These are phyloP conservation scores for Poicephalus meyeri DNA, from an alignment of 2,113 vertebrate species.

Conservation along the genomic window DNA sequence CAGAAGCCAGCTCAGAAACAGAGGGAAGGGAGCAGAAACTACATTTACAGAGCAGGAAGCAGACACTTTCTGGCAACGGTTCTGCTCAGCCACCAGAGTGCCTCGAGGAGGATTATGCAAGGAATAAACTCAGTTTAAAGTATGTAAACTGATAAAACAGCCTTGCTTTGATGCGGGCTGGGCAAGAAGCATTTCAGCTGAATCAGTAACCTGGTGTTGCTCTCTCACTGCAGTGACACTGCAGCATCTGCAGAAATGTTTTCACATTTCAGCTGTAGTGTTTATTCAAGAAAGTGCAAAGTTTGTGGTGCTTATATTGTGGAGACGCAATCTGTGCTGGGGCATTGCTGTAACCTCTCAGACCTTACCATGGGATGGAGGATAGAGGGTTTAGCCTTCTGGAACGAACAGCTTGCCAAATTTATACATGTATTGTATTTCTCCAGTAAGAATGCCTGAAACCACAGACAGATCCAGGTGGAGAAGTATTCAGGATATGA, in stretches of 20 bases:
- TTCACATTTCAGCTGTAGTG: background rate
- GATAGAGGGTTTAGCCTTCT: background rate
- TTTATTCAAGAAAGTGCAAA: slow-evolving; percentile 32
- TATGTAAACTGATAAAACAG: slow-evolving; percentile 71
- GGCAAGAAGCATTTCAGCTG: slow-evolving; percentile 54
- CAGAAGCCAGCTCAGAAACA: background rate
- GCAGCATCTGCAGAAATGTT: slow-evolving; percentile 31
- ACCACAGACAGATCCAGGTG: slow-evolving; percentile 15
- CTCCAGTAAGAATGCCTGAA: slow-evolving; percentile 11
- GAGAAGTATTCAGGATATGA: slow-evolving; percentile 30
- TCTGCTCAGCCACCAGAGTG: background rate
- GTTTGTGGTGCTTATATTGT: background rate
- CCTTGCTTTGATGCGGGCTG: slow-evolving; percentile 59
- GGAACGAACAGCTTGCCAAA: background rate
- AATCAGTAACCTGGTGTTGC: slow-evolving; percentile 25
- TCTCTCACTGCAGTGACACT: slow-evolving; percentile 10
- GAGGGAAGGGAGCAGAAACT: slow-evolving; percentile 15
- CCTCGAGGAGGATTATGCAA: slow-evolving; percentile 50
- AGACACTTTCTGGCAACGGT: background rate
- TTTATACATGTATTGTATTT: slow-evolving; percentile 37
- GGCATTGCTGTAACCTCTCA: background rate
- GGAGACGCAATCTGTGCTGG: background rate
- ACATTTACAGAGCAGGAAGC: slow-evolving; percentile 53
- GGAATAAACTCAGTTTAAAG: slow-evolving; percentile 53
- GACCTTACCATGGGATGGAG: background rate